Evolutionary conservation across 2,888 invertebrate species (phyloP), one percentile per base, ranked within the genome.

Genomic region (Agonopterix subpropinquella): DNA sequence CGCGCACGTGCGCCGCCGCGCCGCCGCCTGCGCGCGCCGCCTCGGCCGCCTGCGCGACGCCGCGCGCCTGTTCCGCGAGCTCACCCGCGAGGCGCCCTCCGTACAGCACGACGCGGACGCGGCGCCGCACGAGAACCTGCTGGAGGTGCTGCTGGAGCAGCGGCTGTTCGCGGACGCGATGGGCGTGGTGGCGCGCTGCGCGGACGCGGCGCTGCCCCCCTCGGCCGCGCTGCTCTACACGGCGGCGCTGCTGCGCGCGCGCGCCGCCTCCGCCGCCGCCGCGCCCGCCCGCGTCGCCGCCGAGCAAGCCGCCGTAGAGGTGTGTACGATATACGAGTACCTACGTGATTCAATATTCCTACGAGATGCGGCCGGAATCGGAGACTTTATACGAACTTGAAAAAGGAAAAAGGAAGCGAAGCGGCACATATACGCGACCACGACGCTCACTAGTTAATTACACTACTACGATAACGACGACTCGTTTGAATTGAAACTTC

Each of bases 1-100:
- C 53, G 97, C 98, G 70, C 99, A 98, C 79, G 94, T 98, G 49
- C 95, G 96, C 81, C 91, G 98, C 49, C 91, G 99, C 55, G 83
- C 98, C 53, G 99, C 98, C n/a, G 98, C 98, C 98, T 98, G 98
- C 87, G 96, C 97, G 36, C 91, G 98, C 50, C 97, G 98, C 70
- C 89, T 98, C 50, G 98, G 98, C 9, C 95, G 97, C 65, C 89
- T 98, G 57, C 96, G 97, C 80, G 98, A 98, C 84, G 97, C 98
- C 0, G 95, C 98, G 28, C 98, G 99, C 80, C 95, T 97, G 91
- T 98, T 98, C 90, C 92, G 98, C 69, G 98, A 99, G 89, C 89
- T 98, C 55, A 96, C 97, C 47, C 98, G 98, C 85, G 98, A 99
- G 89, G 94, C 96, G 59, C 98, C 98, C 64, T 97, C 98, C 9